Evolutionary conservation across 2,113 vertebrate species (phyloP).

Genomic region (Litocranius walleri): DNA sequence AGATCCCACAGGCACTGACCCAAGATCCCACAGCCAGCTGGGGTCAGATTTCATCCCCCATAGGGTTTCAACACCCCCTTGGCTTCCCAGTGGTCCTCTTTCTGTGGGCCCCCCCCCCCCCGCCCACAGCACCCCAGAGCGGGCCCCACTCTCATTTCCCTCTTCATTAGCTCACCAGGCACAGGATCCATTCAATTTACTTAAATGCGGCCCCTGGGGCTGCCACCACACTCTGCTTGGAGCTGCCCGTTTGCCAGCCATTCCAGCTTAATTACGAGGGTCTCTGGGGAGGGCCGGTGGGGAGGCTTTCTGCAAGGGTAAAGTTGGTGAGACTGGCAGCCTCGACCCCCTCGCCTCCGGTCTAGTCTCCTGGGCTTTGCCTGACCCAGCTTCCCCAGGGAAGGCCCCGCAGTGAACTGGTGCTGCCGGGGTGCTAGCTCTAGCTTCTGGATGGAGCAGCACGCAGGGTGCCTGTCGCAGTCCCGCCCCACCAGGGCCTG

Average conservation of each 20-base stretch:
- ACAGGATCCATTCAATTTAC: constrained; percentile 75
- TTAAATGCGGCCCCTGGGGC: constrained; percentile 77
- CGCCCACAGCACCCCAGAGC: neutral
- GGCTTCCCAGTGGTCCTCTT: neutral
- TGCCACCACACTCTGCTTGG: constrained; percentile 64
- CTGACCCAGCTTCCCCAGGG: neutral
- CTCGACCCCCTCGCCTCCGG: rapidly evolving
- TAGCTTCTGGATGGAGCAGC: neutral
- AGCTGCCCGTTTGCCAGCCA: constrained; percentile 70
- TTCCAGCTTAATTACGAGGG: constrained; percentile 76
- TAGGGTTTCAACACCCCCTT: neutral
- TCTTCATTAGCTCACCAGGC: constrained; percentile 73
- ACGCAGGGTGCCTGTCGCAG: rapidly evolving
- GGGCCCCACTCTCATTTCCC: constrained; percentile 46
- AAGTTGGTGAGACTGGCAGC: neutral
- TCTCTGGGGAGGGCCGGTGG: neutral
- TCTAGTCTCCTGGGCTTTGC: neutral
- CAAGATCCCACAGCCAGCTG: neutral
- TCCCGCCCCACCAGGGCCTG: neutral
- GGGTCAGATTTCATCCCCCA: neutral
- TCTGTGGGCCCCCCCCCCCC: neutral
- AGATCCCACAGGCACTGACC: neutral
- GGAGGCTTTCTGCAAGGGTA: neutral
- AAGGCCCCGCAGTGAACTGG: neutral
- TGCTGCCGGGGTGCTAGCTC: neutral